Conservation (phyloP, 2,797 vertebrate species). For the Gallinago nigripennis region DNA sequence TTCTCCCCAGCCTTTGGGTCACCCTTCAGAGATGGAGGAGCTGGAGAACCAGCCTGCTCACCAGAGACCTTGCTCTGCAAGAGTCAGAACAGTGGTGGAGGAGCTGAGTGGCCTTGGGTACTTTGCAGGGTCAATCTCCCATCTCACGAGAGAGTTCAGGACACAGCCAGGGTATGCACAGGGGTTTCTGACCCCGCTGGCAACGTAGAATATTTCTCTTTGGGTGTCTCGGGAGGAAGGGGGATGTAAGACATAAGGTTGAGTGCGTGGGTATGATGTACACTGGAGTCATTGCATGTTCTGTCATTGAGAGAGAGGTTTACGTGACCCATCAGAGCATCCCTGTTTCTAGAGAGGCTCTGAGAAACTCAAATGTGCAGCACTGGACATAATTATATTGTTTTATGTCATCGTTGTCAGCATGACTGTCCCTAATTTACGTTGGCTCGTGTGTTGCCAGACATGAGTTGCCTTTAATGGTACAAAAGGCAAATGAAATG, state of each 20-base stretch:
- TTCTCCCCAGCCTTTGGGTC: not conserved
- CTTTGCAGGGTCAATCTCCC: not conserved
- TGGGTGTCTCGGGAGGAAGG: not conserved
- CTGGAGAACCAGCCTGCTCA: not conserved
- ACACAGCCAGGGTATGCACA: not conserved
- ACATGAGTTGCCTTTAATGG: not conserved
- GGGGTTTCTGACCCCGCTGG: not conserved
- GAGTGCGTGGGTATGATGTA: fast-evolving
- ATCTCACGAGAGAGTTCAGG: not conserved
- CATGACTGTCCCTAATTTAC: not conserved
- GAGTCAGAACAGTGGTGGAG: fast-evolving
- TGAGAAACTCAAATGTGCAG: not conserved
- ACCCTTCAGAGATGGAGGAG: not conserved
- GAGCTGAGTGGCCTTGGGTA: not conserved
- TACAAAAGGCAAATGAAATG: not conserved
- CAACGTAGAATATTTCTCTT: not conserved
- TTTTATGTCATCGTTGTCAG: not conserved
- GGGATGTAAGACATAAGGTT: fast-evolving
- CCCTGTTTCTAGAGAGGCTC: fast-evolving
- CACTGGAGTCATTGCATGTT: fast-evolving
- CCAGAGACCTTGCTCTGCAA: not conserved
- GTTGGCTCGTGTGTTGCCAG: not conserved
- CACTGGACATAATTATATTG: fast-evolving
- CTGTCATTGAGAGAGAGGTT: not conserved
- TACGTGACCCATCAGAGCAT: not conserved